phyloP scores from a whole-genome alignment of 2,113 vertebrate genomes.

The Spilogale gracilis region DNA sequence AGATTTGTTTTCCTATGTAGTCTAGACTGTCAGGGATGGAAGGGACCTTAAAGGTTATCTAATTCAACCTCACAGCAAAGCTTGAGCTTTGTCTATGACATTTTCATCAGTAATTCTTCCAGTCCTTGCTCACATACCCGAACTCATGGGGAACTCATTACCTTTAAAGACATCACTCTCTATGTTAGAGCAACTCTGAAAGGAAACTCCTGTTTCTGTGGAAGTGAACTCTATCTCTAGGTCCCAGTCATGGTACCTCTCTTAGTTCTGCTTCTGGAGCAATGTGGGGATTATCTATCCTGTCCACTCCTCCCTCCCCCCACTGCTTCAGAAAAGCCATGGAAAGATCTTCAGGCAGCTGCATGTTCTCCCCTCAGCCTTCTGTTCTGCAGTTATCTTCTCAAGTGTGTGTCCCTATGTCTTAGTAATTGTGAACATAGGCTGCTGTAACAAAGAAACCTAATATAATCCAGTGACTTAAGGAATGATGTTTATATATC shows the following conservation, averaged over 20 bases:
- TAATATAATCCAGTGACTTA: not conserved
- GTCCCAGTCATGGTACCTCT: not conserved
- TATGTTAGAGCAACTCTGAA: not conserved
- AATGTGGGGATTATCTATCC: not conserved
- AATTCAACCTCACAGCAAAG: slow-evolving; percentile 56
- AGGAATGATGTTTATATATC: not conserved
- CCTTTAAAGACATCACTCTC: not conserved
- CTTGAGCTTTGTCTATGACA: not conserved
- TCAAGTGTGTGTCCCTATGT: not conserved
- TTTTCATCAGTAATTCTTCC: slow-evolving; percentile 13
- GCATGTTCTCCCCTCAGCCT: not conserved
- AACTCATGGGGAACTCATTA: slow-evolving; percentile 53
- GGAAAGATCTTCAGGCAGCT: not conserved
- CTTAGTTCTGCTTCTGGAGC: not conserved
- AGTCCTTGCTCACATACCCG: not conserved
- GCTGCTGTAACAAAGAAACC: not conserved
- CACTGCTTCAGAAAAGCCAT: not conserved
- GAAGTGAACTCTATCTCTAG: slow-evolving; percentile 2
- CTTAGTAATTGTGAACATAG: not conserved
- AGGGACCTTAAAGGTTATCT: slow-evolving; percentile 65
- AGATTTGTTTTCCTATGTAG: slow-evolving; percentile 84
- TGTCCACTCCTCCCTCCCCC: no score
- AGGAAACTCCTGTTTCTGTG: not conserved
- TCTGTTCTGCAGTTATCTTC: not conserved
- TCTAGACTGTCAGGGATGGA: slow-evolving; percentile 79